A percentile compares a stretch with the other conserved stretches of the same genome.
These are phyloP conservation scores for Cerceris ruficornis DNA, from an alignment of 2,888 invertebrate genomes.

Conservation along the genomic window DNA sequence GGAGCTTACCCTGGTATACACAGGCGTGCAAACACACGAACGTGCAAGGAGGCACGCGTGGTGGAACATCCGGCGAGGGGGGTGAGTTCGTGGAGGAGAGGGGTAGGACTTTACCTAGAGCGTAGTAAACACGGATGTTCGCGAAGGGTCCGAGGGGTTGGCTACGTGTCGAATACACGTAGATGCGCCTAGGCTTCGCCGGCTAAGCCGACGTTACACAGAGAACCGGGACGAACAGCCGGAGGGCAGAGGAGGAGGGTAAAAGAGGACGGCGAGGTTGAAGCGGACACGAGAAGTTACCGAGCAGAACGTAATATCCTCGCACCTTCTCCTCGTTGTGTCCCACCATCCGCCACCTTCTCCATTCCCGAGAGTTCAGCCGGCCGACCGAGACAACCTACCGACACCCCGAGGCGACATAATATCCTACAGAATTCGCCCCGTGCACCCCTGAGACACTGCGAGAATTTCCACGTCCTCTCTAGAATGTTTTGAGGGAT, in stretches of 20 bases:
- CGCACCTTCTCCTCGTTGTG: slow-evolving; percentile 41
- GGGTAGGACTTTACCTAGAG: slow-evolving; percentile 20
- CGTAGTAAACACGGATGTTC: slow-evolving; percentile 42
- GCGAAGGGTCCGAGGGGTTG: background rate
- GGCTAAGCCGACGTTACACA: background rate
- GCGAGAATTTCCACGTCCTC: slow-evolving; percentile 19
- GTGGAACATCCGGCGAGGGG: background rate
- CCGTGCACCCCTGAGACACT: slow-evolving; percentile 4
- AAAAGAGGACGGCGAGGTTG: slow-evolving; percentile 15
- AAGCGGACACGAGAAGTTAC: slow-evolving; percentile 46
- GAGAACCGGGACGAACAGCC: slow-evolving; percentile 12
- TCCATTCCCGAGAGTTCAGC: slow-evolving; percentile 14
- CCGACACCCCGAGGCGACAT: slow-evolving; percentile 57
- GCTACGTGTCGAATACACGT: slow-evolving; percentile 1
- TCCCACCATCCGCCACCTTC: slow-evolving; percentile 28
- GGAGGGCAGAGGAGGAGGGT: slow-evolving; percentile 2
- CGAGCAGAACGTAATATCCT: slow-evolving; percentile 60
- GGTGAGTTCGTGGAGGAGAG: background rate
- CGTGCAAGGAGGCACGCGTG: no score
- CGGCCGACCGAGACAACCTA: slow-evolving; percentile 24
- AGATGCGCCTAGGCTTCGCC: background rate
- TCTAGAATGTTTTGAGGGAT: background rate
- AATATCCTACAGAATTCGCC: slow-evolving; percentile 60
- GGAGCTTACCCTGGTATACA: no score
- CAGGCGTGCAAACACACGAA: no score